Conservation (phyloP, 2,113 vertebrate species). For the Polypterus bichir region DNA sequence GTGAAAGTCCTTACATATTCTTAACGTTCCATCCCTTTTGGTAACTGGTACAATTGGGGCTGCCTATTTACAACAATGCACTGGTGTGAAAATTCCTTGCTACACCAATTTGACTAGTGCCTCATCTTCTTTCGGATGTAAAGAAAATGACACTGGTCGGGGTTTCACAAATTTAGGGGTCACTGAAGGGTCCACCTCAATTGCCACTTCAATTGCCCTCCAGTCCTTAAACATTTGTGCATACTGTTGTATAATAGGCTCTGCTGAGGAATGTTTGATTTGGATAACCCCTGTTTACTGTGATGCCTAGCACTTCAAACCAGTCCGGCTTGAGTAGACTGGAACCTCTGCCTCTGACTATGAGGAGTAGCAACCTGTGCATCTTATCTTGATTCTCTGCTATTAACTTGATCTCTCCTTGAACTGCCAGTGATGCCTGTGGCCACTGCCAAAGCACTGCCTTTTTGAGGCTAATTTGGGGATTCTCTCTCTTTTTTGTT, state of each 20-base stretch:
- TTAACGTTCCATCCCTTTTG: constrained; percentile 4
- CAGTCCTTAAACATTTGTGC: neutral
- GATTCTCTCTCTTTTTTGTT: too few relatives aligned
- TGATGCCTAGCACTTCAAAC: neutral
- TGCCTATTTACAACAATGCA: constrained; percentile 5
- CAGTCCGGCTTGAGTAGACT: neutral
- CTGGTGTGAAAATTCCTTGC: constrained; percentile 3
- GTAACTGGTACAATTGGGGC: neutral
- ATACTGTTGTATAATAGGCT: neutral
- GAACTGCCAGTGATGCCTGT: neutral
- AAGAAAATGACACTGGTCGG: constrained; percentile 2
- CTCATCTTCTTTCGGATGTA: constrained; percentile 1
- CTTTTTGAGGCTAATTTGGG: neutral
- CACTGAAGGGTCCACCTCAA: neutral
- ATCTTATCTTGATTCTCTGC: neutral
- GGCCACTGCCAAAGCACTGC: constrained; percentile 3
- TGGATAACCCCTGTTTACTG: neutral
- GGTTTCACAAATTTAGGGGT: constrained; percentile 7
- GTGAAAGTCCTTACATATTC: neutral
- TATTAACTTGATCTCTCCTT: neutral
- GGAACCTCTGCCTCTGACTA: constrained; percentile 3
- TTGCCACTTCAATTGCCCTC: neutral
- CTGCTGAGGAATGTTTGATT: neutral
- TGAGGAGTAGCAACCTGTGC: neutral
- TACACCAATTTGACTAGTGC: neutral